A percentile compares a stretch with the other conserved stretches of the same genome.
phyloP scores from a whole-genome alignment of 2,797 vertebrate species.

The Sus cebifrons region DNA sequence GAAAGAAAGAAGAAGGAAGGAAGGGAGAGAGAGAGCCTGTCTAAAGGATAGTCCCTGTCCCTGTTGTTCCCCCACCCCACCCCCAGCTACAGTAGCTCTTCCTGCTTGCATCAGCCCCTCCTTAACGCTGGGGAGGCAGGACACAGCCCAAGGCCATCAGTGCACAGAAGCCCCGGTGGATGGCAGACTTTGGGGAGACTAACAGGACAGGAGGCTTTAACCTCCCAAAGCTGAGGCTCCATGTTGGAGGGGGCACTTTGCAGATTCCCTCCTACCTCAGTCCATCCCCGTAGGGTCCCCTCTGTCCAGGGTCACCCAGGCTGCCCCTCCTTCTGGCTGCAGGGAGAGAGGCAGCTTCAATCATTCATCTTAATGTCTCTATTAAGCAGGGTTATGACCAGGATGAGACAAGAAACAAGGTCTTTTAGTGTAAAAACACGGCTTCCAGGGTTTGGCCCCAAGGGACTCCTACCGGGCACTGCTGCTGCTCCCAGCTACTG shows the following conservation, averaged over 20 bases:
- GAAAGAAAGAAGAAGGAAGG: too few species aligned
- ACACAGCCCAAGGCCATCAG: not conserved
- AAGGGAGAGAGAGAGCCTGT: not conserved
- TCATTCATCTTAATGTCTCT: slow-evolving; percentile 87
- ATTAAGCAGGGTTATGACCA: slow-evolving; percentile 88
- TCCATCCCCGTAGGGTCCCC: slow-evolving; percentile 69
- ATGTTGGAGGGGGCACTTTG: not conserved
- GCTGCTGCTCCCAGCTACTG: slow-evolving; percentile 10
- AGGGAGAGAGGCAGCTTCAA: slow-evolving; percentile 79
- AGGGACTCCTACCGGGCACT: slow-evolving; percentile 54
- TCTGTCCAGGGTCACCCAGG: slow-evolving; percentile 81
- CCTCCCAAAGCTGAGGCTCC: slow-evolving; percentile 29
- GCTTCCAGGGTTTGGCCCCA: slow-evolving; percentile 77
- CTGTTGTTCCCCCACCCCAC: not conserved
- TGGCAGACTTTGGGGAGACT: not conserved
- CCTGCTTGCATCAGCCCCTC: not conserved
- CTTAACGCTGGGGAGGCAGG: not conserved
- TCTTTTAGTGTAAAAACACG: slow-evolving; percentile 86
- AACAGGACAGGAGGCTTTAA: not conserved
- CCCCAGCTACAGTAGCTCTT: not conserved
- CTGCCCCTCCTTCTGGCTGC: slow-evolving; percentile 75
- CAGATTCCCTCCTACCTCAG: slow-evolving; percentile 66
- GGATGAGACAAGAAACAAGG: slow-evolving; percentile 86
- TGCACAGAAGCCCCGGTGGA: not conserved
- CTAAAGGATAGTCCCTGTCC: not conserved